Evolutionary conservation across 2,113 vertebrate species (phyloP).

Genomic region (Seriola quinqueradiata): DNA sequence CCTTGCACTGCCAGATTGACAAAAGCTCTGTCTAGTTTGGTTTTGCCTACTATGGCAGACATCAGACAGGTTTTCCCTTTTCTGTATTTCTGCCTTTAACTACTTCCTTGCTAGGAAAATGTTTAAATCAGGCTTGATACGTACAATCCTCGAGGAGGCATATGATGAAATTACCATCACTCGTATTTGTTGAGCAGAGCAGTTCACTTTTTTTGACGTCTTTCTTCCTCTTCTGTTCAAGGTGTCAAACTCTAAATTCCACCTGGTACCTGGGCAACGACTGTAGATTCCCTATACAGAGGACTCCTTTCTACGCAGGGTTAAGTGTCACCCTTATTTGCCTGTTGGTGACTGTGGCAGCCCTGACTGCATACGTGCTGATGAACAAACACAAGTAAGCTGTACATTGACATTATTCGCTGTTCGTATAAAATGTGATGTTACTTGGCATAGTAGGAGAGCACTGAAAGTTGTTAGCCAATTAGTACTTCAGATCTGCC

Average conservation of each 20-base stretch:
- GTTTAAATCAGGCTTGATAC: too few relatives aligned
- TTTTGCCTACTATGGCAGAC: too few relatives aligned
- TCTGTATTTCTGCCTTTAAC: too few relatives aligned
- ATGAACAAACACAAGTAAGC: slow-evolving; percentile 53
- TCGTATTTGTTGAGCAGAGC: not conserved
- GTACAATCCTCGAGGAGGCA: too few relatives aligned
- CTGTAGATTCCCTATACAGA: slow-evolving; percentile 22
- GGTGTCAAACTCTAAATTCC: not conserved
- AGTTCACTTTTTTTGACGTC: not conserved
- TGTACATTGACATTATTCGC: not conserved
- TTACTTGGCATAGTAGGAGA: not conserved
- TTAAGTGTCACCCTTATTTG: slow-evolving; percentile 23
- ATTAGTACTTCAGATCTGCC: too few relatives aligned
- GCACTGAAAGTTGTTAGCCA: not conserved
- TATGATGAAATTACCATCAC: too few relatives aligned
- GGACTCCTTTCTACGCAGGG: slow-evolving; percentile 29
- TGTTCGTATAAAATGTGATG: not conserved
- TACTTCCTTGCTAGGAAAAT: too few relatives aligned
- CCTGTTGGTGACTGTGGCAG: slow-evolving; percentile 29
- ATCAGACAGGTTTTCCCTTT: too few relatives aligned
- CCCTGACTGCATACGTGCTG: slow-evolving; percentile 7
- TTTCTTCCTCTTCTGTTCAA: slow-evolving; percentile 10
- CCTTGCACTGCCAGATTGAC: too few relatives aligned
- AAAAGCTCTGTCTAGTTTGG: too few relatives aligned
- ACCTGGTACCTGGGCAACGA: slow-evolving; percentile 45